Percentiles rank a stretch among this genome's conserved stretches.
Conservation (phyloP, 1,140 invertebrate species). For the Pseudobourletiella spinata region DNA sequence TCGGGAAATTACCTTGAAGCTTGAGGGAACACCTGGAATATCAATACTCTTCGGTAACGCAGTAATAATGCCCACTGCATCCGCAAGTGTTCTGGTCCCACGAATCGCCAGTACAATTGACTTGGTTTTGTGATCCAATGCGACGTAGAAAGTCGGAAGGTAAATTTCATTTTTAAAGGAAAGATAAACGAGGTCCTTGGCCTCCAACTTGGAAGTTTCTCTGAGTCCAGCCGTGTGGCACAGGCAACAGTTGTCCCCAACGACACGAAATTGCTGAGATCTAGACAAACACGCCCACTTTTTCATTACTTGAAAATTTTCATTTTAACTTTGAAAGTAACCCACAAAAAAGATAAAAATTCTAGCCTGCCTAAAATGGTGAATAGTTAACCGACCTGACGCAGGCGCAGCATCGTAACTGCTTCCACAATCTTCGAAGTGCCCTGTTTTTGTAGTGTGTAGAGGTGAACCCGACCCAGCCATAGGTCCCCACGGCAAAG, state of each 20-base stretch:
- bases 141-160: conserved; percentile 65
- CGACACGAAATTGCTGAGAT: conserved; percentile 54
- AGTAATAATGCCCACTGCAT: conserved; percentile 80
- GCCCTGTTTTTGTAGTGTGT: conserved; percentile 19
- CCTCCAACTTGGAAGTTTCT: conserved; percentile 49
- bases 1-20: conserved; percentile 47
- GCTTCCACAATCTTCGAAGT: conserved; percentile 15
- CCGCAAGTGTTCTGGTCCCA: conserved; percentile 74
- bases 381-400: conserved; percentile 1
- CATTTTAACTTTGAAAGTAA: no score
- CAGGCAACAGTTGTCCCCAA: conserved; percentile 80
- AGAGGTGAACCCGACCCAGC: conserved; percentile 19
- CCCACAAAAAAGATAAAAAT: no score
- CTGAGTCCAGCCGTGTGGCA: conserved; percentile 77
- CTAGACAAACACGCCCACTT: conserved; percentile 6
- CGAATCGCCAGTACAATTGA: conserved; percentile 74
- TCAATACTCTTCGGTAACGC: conserved; percentile 66
- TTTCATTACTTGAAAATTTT: no score
- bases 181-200: conserved; percentile 19
- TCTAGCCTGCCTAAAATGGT: background rate
- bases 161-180: conserved; percentile 21
- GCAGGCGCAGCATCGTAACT: conserved; percentile 22
- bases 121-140: conserved; percentile 69
- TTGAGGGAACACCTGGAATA: conserved; percentile 57
- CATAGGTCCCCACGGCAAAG: conserved; percentile 22